phyloP scores from a whole-genome alignment of 2,888 invertebrate genomes.

The Brachyopa scutellaris region DNA sequence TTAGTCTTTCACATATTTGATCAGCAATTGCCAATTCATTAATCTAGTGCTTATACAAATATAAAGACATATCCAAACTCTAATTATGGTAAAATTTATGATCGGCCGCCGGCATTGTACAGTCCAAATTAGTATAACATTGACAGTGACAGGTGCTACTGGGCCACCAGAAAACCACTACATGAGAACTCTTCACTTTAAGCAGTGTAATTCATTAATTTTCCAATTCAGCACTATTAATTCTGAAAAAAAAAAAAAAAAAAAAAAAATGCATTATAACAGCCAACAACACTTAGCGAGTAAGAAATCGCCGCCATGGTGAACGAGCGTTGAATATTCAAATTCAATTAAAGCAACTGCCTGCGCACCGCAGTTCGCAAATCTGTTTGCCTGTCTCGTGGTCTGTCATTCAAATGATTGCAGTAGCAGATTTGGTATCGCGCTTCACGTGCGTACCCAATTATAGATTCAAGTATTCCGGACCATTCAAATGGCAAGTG shows the following conservation, averaged over 20 bases:
- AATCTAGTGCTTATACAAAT: conserved; percentile 14
- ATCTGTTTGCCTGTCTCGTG: conserved; percentile 42
- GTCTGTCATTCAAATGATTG: conserved; percentile 48
- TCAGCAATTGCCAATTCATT: conserved; percentile 30
- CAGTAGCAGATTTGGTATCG: conserved; percentile 32
- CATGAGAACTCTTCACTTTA: conserved; percentile 22
- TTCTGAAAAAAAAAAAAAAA: conserved; percentile 14
- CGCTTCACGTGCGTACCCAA: conserved; percentile 39
- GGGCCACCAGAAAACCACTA: conserved; percentile 4
- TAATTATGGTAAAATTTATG: conserved; percentile 17
- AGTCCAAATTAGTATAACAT: conserved; percentile 23
- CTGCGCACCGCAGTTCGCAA: conserved; percentile 26
- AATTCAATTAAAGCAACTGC: conserved; percentile 26
- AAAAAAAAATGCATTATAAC: too few relatives aligned
- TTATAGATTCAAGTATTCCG: conserved; percentile 28
- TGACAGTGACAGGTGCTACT: conserved; percentile 30
- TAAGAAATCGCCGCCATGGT: too few relatives aligned
- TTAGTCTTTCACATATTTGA: conserved; percentile 15
- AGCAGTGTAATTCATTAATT: conserved; percentile 26
- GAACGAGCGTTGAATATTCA: neutral
- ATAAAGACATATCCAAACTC: too few relatives aligned
- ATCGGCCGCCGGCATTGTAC: conserved; percentile 8
- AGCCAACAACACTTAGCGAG: too few relatives aligned
- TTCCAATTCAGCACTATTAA: conserved; percentile 19
- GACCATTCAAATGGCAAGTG: conserved; percentile 47